Evolutionary conservation across 2,113 vertebrate species (phyloP).

Genomic region (Cricetomys ansorgei): DNA sequence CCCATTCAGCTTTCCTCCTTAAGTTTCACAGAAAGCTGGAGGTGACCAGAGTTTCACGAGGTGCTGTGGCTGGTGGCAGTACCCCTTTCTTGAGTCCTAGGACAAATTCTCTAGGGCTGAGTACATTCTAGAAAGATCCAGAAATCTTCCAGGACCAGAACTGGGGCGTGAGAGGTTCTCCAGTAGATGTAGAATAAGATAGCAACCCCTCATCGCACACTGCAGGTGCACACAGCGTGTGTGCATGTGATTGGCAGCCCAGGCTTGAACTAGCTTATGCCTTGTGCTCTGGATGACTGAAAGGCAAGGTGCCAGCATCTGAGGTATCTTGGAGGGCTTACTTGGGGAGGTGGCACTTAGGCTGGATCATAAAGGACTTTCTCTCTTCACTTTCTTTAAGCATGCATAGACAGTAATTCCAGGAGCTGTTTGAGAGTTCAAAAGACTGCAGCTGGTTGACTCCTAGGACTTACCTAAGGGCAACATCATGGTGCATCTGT

Average conservation of each 20-base stretch:
- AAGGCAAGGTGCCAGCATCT: not conserved
- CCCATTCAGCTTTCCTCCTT: not conserved
- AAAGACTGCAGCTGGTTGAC: not conserved
- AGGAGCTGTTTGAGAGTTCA: not conserved
- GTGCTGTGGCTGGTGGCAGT: not conserved
- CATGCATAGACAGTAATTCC: not conserved
- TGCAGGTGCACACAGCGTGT: accelerated
- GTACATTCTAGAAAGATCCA: not conserved
- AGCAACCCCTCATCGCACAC: too few species aligned
- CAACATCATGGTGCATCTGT: not conserved
- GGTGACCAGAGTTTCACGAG: not conserved
- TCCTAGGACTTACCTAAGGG: not conserved
- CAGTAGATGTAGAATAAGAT: too few species aligned
- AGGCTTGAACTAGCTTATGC: not conserved
- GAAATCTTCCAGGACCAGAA: not conserved
- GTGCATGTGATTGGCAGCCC: too few species aligned
- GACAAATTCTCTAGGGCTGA: not conserved
- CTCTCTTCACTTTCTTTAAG: not conserved
- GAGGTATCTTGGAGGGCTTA: not conserved
- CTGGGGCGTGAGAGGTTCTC: not conserved
- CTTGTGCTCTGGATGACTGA: not conserved
- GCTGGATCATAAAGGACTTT: not conserved
- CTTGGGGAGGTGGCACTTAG: not conserved
- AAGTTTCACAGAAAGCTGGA: not conserved
- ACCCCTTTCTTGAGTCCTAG: not conserved